phyloP scores from a whole-genome alignment of 1,140 invertebrate species.

The Paraescarpia echinospica region DNA sequence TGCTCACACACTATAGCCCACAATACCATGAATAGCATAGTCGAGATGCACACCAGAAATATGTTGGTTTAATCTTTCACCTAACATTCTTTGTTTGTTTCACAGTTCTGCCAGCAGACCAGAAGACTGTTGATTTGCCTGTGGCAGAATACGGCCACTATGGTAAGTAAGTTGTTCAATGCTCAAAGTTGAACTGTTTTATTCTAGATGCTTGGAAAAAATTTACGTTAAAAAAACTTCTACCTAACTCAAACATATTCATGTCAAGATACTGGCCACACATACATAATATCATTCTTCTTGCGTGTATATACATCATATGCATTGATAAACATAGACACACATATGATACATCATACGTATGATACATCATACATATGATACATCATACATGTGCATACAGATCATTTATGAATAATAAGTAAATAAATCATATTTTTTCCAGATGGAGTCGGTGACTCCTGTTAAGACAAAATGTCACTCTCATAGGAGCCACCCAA shows the following conservation, averaged over 20 bases:
- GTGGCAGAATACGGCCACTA: constrained; percentile 37
- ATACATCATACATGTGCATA: too few species aligned
- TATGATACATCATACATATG: too few species aligned
- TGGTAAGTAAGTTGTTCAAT: constrained; percentile 47
- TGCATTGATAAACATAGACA: too few species aligned
- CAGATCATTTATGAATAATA: too few species aligned
- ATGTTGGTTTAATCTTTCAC: not conserved
- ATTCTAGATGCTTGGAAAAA: not conserved
- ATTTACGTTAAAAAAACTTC: not conserved
- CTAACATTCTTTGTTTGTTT: not conserved
- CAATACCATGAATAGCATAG: not conserved
- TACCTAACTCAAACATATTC: not conserved
- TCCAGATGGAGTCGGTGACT: too few species aligned
- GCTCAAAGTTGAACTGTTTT: not conserved
- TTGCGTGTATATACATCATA: too few species aligned
- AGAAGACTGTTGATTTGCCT: constrained; percentile 27
- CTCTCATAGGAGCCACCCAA: too few species aligned
- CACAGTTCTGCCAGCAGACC: constrained; percentile 21
- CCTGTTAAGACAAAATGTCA: too few species aligned
- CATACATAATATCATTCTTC: too few species aligned
- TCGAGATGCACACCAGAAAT: not conserved
- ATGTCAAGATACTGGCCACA: too few species aligned
- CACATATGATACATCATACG: too few species aligned
- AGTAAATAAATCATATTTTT: too few species aligned
- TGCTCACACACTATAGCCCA: not conserved